These are phyloP conservation scores for Palaemon carinicauda DNA, from an alignment of 1,140 invertebrate species.

Conservation along the genomic window DNA sequence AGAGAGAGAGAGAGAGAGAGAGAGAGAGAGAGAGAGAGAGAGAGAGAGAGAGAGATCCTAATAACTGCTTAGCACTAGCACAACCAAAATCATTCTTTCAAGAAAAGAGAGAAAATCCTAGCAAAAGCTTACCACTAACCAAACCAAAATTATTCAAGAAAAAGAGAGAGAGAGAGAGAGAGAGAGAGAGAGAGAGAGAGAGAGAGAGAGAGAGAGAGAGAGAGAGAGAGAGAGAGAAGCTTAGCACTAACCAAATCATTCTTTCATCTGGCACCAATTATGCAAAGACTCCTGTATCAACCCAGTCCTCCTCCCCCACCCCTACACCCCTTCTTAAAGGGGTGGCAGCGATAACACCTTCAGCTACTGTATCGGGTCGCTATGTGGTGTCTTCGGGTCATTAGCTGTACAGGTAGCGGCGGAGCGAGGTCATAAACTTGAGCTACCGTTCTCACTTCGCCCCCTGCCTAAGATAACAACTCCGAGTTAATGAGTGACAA, in stretches of 20 bases:
- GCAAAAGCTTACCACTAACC: background rate
- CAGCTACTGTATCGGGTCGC: no score
- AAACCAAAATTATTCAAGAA: no score
- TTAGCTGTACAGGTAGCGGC: no score
- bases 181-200: background rate
- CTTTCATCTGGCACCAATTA: background rate
- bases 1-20: background rate
- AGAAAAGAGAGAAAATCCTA: background rate
- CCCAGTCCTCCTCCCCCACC: no score
- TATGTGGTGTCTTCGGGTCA: no score
- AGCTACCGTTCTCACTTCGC: no score
- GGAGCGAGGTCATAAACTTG: no score
- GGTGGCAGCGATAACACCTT: no score
- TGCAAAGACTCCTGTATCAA: background rate
- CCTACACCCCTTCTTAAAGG: no score
- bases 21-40: background rate
- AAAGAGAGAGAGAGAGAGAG: background rate
- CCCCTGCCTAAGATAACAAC: no score
- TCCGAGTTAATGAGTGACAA: no score
- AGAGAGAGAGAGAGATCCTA: background rate
- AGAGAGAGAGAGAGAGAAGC: constrained; percentile 8
- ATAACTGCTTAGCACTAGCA: background rate
- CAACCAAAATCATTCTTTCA: no score
- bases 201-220: constrained; percentile 19
- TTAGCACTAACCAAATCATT: background rate